A percentile compares a stretch with the other conserved stretches of the same genome.
phyloP scores from a whole-genome alignment of 2,113 vertebrate species.

The Girardinichthys multiradiatus region DNA sequence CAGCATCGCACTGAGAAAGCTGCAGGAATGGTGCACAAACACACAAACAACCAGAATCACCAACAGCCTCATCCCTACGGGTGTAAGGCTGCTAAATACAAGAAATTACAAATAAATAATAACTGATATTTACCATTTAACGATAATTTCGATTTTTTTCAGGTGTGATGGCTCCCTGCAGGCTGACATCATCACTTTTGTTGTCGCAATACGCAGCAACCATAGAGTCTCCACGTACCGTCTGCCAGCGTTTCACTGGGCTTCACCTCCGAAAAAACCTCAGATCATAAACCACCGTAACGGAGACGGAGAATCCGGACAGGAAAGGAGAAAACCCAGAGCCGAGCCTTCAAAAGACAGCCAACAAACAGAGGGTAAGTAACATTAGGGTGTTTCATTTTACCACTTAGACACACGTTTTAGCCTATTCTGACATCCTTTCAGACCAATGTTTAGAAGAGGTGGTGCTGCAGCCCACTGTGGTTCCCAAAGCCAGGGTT shows the following conservation, averaged over 20 bases:
- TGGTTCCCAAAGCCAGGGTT: not conserved
- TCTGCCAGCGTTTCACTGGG: constrained; percentile 67
- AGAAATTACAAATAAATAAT: not conserved
- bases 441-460: constrained; percentile 35
- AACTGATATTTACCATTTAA: too few species aligned
- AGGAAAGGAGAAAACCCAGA: constrained; percentile 49
- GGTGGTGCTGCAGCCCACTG: constrained; percentile 11
- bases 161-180: constrained; percentile 84
- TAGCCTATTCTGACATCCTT: not conserved
- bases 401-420: not conserved
- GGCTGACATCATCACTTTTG: constrained; percentile 80
- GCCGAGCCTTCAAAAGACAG: constrained; percentile 44
- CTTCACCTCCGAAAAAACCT: constrained; percentile 46
- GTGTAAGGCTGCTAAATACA: not conserved
- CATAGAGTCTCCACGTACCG: constrained; percentile 87
- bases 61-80: too few species aligned
- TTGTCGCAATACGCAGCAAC: constrained; percentile 82
- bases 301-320: not conserved
- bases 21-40: constrained; percentile 80
- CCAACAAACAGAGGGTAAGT: constrained; percentile 24
- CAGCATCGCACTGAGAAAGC: constrained; percentile 81
- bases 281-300: constrained; percentile 10
- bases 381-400: not conserved
- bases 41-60: too few species aligned
- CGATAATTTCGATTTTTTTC: constrained; percentile 3